Conservation (phyloP, 2,113 vertebrate species). For the Chaenogobius annularis region DNA sequence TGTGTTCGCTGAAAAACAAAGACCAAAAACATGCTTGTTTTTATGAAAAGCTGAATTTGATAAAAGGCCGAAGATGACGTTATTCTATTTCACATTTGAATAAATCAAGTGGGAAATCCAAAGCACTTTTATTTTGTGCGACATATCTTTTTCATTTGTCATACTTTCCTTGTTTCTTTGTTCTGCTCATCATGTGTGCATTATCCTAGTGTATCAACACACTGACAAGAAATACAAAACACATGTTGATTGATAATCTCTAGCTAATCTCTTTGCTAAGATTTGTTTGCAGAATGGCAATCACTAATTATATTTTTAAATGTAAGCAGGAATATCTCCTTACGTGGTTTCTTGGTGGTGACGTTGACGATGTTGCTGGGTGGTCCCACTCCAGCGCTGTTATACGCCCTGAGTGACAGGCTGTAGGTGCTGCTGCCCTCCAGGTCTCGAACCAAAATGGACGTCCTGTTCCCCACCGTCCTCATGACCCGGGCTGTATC, state of each 20-base stretch:
- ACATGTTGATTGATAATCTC: neutral
- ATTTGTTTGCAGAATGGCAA: neutral
- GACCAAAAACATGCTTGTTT: neutral
- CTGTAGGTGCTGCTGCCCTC: constrained; percentile 85
- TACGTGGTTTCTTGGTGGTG: constrained; percentile 94
- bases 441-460: constrained; percentile 82
- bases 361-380: constrained; percentile 85
- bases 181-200: neutral
- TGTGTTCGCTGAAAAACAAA: constrained; percentile 1
- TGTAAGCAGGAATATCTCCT: constrained; percentile 48
- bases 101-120: constrained; percentile 2
- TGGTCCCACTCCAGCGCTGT: constrained; percentile 90
- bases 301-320: too few species aligned
- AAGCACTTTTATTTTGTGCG: neutral
- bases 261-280: neutral
- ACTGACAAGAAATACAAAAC: neutral
- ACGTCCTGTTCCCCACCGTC: constrained; percentile 87
- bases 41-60: neutral
- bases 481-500: constrained; percentile 85
- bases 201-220: neutral
- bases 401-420: constrained; percentile 87
- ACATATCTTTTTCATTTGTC: neutral
- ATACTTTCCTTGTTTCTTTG: neutral
- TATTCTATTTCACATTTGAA: constrained; percentile 1
- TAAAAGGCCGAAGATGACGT: neutral